These are phyloP conservation scores for Hemicrepidius hirtus DNA, from an alignment of 2,888 invertebrate genomes.

Conservation along the genomic window DNA sequence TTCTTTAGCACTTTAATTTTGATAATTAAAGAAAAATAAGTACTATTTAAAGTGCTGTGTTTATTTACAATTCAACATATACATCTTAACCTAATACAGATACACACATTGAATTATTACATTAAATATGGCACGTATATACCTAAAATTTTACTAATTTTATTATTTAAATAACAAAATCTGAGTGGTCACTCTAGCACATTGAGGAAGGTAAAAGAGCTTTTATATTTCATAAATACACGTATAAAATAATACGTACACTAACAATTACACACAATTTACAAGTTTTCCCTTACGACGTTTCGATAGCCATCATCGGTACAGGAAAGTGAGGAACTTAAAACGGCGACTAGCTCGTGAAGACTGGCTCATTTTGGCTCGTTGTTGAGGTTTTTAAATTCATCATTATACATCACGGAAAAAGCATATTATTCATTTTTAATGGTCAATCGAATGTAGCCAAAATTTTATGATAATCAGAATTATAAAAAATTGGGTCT, in stretches of 20 bases:
- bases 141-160: constrained; percentile 55
- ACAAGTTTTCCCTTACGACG: constrained; percentile 50
- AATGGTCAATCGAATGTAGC: constrained; percentile 36
- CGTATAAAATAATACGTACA: constrained; percentile 60
- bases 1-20: neutral
- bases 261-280: constrained; percentile 58
- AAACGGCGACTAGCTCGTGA: constrained; percentile 43
- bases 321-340: constrained; percentile 51
- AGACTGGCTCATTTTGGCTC: constrained; percentile 36
- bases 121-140: constrained; percentile 68
- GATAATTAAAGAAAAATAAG: constrained; percentile 7
- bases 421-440: too few relatives aligned
- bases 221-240: constrained; percentile 54
- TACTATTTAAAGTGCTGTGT: constrained; percentile 45
- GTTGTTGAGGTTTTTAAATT: constrained; percentile 29
- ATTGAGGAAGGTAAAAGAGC: constrained; percentile 47
- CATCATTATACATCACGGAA: constrained; percentile 29
- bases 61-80: constrained; percentile 53
- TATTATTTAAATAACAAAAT: constrained; percentile 54
- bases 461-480: constrained; percentile 34
- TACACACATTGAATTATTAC: constrained; percentile 67
- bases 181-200: constrained; percentile 49
- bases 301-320: constrained; percentile 19
- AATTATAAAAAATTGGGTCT: constrained; percentile 40
- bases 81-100: constrained; percentile 61